A percentile compares a stretch with the other conserved stretches of the same genome.
Evolutionary conservation across 2,888 invertebrate species (phyloP).

Genomic region (Halictus quadricinctus): DNA sequence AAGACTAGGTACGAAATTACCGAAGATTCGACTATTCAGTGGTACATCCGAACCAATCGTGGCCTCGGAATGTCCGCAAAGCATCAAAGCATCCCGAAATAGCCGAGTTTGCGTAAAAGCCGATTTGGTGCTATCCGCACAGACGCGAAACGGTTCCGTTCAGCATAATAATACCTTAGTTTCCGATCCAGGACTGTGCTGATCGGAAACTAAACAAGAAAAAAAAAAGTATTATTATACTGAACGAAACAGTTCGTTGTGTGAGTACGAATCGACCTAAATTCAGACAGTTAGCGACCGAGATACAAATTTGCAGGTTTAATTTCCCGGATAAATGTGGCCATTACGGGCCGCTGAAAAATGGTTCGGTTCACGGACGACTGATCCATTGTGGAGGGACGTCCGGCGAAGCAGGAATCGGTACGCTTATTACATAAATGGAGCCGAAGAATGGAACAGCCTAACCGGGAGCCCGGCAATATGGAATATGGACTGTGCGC

Average conservation of each 20-base stretch:
- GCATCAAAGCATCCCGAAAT: neutral
- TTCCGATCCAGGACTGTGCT: no score
- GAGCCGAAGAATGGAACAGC: conserved; percentile 17
- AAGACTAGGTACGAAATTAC: neutral
- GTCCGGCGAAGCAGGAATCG: conserved; percentile 1
- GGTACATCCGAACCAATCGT: neutral
- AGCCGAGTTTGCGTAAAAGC: neutral
- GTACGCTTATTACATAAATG: conserved; percentile 6
- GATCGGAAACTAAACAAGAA: no score
- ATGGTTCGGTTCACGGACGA: conserved; percentile 10
- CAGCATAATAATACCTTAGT: no score
- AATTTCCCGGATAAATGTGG: conserved; percentile 27
- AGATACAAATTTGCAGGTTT: conserved; percentile 7
- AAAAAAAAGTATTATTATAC: no score
- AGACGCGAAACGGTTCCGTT: no score
- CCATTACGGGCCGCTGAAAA: conserved; percentile 8
- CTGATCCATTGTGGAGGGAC: neutral
- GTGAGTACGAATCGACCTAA: no score
- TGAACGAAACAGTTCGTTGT: no score
- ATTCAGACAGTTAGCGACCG: neutral
- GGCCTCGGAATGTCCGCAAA: neutral
- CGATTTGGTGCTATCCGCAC: no score
- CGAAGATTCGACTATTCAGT: neutral
- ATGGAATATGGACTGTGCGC: conserved; percentile 9
- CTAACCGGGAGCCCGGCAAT: neutral